phyloP scores from a whole-genome alignment of 1,140 invertebrate genomes.

The Zaprionus taronus region DNA sequence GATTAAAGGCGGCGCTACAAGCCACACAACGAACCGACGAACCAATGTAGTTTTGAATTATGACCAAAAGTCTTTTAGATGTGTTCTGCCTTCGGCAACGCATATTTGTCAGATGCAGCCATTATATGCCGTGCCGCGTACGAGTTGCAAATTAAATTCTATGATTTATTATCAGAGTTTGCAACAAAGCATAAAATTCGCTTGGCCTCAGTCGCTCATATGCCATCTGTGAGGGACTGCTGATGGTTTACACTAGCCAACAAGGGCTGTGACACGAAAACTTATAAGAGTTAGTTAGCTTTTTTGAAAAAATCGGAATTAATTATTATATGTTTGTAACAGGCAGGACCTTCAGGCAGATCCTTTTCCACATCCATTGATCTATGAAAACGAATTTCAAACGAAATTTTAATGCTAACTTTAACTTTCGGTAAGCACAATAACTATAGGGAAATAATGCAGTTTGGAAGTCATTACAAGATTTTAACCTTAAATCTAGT shows the following conservation, averaged over 20 bases:
- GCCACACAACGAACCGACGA: not conserved
- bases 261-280: not conserved
- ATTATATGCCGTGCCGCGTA: slow-evolving; percentile 13
- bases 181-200: slow-evolving; percentile 81
- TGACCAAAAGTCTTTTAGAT: slow-evolving; percentile 57
- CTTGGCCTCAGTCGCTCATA: slow-evolving; percentile 57
- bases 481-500: no score
- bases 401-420: no score
- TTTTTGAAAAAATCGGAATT: not conserved
- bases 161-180: slow-evolving; percentile 79
- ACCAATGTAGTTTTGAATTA: slow-evolving; percentile 62
- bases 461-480: no score
- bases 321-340: no score
- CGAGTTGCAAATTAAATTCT: slow-evolving; percentile 68
- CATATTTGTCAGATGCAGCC: slow-evolving; percentile 56
- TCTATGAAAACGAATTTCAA: no score
- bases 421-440: no score
- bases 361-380: no score
- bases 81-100: slow-evolving; percentile 40
- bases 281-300: not conserved
- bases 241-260: slow-evolving; percentile 55
- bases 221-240: slow-evolving; percentile 29
- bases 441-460: no score
- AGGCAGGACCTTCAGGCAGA: no score
- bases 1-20: slow-evolving; percentile 41